Conservation (phyloP, 2,797 vertebrate genomes). For the Echiichthys vipera region DNA sequence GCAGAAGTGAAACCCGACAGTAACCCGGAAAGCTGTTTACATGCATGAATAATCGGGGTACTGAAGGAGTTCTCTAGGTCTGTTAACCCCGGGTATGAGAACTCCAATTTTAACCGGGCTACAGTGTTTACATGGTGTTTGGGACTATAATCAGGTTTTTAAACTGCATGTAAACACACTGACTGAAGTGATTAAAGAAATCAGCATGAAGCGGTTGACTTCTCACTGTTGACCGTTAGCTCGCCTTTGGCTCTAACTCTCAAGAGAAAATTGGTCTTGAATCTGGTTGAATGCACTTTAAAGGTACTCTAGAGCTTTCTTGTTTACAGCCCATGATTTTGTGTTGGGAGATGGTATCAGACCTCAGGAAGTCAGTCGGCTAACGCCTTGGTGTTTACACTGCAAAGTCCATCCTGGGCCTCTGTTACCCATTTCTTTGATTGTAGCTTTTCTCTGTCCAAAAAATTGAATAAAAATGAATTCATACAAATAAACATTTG, state of each 20-base stretch:
- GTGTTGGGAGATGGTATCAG: constrained; percentile 78
- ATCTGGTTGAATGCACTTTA: constrained; percentile 71
- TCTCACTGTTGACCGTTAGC: constrained; percentile 24
- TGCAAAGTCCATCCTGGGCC: constrained; percentile 57
- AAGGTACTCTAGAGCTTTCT: constrained; percentile 67
- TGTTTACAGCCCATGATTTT: constrained; percentile 77
- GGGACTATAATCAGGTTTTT: too few species aligned
- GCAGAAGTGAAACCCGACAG: too few species aligned
- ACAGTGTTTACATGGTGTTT: too few species aligned
- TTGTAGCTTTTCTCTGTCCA: constrained; percentile 16
- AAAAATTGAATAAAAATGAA: constrained; percentile 12
- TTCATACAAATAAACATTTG: constrained; percentile 26
- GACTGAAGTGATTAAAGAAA: not conserved
- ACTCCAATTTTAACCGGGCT: too few species aligned
- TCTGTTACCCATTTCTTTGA: constrained; percentile 67
- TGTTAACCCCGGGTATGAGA: too few species aligned
- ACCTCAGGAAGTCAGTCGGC: constrained; percentile 79
- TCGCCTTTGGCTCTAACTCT: constrained; percentile 47
- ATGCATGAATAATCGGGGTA: too few species aligned
- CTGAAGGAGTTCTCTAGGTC: too few species aligned
- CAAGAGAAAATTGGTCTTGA: constrained; percentile 54
- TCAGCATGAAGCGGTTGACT: constrained; percentile 7
- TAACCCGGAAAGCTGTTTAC: too few species aligned
- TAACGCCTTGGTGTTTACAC: constrained; percentile 83
- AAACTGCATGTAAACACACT: too few species aligned